Evolutionary conservation across 2,888 invertebrate species (phyloP).

Genomic region (Pristionchus arcanus): DNA sequence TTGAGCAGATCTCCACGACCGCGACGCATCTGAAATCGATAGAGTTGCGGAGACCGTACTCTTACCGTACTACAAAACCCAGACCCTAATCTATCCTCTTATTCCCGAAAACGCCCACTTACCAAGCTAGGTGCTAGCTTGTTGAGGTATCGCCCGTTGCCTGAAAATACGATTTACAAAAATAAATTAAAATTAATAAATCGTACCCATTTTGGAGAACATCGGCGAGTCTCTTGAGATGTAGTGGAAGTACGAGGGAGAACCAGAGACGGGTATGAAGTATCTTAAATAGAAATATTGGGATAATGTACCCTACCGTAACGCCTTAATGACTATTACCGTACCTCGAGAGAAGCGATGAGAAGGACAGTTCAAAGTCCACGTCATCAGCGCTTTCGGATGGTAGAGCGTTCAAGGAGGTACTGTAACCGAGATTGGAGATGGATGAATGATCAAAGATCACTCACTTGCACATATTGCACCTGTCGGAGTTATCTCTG

Average conservation of each 20-base stretch:
- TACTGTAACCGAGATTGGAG: neutral
- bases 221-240: conserved; percentile 26
- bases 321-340: neutral
- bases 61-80: neutral
- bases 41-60: neutral
- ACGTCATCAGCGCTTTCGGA: neutral
- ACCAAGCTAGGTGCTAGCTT: conserved; percentile 30
- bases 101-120: no score
- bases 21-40: neutral
- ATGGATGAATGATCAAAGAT: conserved; percentile 17
- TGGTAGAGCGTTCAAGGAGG: neutral
- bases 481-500: neutral
- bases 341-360: conserved; percentile 50
- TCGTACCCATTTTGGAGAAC: conserved; percentile 21
- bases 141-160: conserved; percentile 40
- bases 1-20: conserved; percentile 25
- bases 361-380: conserved; percentile 54
- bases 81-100: no score
- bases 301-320: neutral
- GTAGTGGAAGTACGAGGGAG: conserved; percentile 45
- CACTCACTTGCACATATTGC: neutral
- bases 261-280: conserved; percentile 43
- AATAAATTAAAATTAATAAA: neutral
- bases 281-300: neutral
- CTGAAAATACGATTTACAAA: conserved; percentile 12